Conservation (phyloP, 23 tunicate species). For the Phallusia fumigata region DNA sequence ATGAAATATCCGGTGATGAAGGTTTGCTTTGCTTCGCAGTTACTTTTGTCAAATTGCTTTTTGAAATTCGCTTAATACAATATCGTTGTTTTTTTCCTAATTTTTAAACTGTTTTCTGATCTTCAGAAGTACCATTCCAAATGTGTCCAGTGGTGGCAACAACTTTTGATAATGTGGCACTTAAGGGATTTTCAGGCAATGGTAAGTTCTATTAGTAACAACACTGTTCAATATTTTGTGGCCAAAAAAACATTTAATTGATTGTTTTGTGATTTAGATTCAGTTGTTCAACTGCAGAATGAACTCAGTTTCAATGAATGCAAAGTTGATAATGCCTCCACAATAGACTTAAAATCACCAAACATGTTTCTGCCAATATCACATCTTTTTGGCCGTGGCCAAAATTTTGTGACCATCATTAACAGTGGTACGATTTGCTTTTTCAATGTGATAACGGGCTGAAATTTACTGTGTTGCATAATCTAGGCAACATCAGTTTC, state of each 20-base stretch:
- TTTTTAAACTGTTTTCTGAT: neutral
- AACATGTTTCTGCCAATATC: neutral
- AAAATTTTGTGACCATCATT: neutral
- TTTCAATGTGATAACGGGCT: neutral
- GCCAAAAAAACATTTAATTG: neutral
- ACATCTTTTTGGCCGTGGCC: neutral
- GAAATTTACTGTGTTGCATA: neutral
- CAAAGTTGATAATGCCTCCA: neutral
- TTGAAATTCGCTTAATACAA: no score
- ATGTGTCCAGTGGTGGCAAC: neutral
- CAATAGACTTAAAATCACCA: no score
- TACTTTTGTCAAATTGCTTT: no score
- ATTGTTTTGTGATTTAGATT: neutral
- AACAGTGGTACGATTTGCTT: neutral
- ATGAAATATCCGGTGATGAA: constrained; percentile 3
- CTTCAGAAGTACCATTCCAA: neutral
- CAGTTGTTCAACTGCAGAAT: neutral
- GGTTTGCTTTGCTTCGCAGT: neutral
- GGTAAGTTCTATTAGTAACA: neutral
- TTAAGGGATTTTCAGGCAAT: neutral
- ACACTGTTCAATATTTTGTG: neutral
- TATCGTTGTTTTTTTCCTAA: no score
- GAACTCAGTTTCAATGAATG: neutral
- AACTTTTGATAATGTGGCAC: neutral
- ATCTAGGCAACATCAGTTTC: neutral